Percentiles rank a stretch among this genome's conserved stretches.
Evolutionary conservation across 2,888 invertebrate genomes (phyloP).

Genomic region (Cantharis lateralis): DNA sequence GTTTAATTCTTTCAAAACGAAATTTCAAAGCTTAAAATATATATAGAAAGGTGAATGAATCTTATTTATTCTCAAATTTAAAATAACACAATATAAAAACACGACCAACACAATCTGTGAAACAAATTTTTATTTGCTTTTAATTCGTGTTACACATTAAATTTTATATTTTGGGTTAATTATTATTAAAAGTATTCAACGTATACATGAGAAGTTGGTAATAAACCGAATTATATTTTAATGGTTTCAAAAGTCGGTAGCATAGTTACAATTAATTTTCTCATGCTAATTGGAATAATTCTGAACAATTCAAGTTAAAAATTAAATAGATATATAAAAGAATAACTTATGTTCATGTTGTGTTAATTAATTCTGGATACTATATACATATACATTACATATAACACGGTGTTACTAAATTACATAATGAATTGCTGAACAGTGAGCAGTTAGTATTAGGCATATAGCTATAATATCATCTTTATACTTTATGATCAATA

Average conservation of each 20-base stretch:
- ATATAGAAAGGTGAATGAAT: background rate
- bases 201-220: background rate
- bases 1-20: constrained; percentile 34
- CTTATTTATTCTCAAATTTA: background rate
- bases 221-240: background rate
- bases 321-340: background rate
- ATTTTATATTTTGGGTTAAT: background rate
- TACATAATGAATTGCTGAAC: background rate
- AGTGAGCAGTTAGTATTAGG: background rate
- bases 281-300: background rate
- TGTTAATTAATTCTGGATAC: background rate
- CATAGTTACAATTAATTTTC: background rate
- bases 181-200: background rate
- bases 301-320: background rate
- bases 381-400: background rate
- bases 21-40: background rate
- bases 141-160: background rate
- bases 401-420: background rate
- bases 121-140: background rate
- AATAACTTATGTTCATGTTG: background rate
- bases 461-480: background rate
- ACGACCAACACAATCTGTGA: background rate
- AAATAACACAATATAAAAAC: background rate
- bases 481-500: background rate
- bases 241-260: background rate